Conservation (phyloP, 1,140 invertebrate genomes). For the Cyphomyrmex costatus region DNA sequence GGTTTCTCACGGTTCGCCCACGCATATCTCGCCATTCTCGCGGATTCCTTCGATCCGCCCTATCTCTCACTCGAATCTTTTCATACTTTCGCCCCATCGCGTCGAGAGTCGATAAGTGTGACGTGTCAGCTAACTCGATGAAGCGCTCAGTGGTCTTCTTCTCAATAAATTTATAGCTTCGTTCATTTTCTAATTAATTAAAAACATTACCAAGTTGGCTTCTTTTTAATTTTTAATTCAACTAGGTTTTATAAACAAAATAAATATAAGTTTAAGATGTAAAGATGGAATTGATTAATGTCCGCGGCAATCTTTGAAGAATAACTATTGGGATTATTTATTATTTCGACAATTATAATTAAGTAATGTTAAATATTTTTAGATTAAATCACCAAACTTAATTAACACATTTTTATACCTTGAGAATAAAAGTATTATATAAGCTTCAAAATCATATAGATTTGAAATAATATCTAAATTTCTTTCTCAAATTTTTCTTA, state of each 20-base stretch:
- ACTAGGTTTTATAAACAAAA: background rate
- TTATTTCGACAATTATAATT: background rate
- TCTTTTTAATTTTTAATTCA: background rate
- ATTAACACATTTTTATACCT: background rate
- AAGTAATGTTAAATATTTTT: background rate
- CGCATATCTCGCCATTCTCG: conserved; percentile 75
- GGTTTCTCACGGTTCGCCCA: conserved; percentile 83
- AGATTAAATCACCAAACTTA: background rate
- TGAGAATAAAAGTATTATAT: background rate
- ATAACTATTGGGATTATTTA: background rate
- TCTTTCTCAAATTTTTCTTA: background rate
- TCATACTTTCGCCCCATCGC: conserved; percentile 69
- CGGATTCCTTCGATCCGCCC: conserved; percentile 76
- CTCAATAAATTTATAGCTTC: background rate
- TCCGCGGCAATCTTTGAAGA: no score
- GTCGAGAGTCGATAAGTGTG: conserved; percentile 62
- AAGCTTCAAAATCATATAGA: background rate
- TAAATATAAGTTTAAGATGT: background rate
- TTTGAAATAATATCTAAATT: background rate
- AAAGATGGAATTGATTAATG: background rate
- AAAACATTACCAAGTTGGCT: background rate
- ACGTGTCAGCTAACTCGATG: conserved; percentile 47
- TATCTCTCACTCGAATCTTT: conserved; percentile 70
- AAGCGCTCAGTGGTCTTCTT: background rate
- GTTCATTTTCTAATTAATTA: conserved; percentile 18